Conservation (phyloP, 2,113 vertebrate species). For the Heteronetta atricapilla region DNA sequence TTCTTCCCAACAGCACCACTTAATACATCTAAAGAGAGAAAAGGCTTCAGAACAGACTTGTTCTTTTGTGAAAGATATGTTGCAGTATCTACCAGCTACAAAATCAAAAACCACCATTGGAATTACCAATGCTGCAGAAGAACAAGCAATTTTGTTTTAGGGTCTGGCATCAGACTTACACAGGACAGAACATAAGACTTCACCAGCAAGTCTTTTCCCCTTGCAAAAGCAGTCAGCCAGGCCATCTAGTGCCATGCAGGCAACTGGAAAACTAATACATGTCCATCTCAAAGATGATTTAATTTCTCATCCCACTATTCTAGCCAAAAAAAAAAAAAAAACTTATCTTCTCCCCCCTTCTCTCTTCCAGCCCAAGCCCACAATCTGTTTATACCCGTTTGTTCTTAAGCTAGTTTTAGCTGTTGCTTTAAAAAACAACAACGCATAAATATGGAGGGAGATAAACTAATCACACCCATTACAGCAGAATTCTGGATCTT, state of each 20-base stretch:
- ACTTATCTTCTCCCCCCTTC: background rate
- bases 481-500: background rate
- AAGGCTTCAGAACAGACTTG: background rate
- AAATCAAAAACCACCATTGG: background rate
- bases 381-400: background rate
- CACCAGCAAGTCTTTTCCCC: background rate
- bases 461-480: background rate
- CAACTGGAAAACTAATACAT: background rate
- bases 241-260: background rate
- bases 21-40: background rate
- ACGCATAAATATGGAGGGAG: background rate
- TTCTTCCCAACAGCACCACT: background rate
- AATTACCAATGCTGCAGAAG: background rate
- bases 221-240: rapidly evolving
- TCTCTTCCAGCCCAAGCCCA: background rate
- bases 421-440: background rate
- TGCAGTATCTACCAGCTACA: background rate
- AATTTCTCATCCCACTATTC: background rate
- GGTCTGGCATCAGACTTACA: background rate
- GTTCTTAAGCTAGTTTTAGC: background rate
- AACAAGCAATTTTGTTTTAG: background rate
- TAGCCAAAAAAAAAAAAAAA: background rate
- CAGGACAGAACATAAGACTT: background rate
- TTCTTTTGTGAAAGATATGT: background rate
- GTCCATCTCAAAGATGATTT: background rate